phyloP scores from a whole-genome alignment of 2,797 vertebrate species.

The Tadarida brasiliensis region DNA sequence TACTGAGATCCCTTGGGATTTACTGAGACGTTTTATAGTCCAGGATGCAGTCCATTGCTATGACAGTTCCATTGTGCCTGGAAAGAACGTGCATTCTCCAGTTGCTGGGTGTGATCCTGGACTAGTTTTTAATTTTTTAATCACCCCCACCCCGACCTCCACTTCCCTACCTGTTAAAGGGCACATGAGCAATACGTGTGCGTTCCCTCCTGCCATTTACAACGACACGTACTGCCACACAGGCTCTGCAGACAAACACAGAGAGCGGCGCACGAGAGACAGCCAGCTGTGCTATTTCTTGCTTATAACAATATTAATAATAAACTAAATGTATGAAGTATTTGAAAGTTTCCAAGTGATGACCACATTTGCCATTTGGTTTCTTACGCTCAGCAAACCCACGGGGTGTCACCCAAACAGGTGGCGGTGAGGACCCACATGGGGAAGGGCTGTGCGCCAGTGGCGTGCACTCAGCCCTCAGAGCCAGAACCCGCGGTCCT shows the following conservation, averaged over 20 bases:
- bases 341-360: background rate
- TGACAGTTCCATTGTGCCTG: background rate
- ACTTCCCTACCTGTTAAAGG: conserved; percentile 2
- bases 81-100: background rate
- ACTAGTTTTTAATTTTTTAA: background rate
- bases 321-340: background rate
- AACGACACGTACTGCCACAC: background rate
- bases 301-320: background rate
- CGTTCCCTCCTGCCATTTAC: background rate
- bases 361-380: background rate
- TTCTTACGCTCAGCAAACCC: background rate
- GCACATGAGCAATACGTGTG: background rate
- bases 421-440: background rate
- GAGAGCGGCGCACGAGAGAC: background rate
- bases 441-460: background rate
- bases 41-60: background rate
- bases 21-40: conserved; percentile 5
- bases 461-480: background rate
- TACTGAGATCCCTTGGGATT: conserved; percentile 3
- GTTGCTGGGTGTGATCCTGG: background rate
- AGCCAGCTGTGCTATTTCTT: background rate
- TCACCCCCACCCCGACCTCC: background rate
- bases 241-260: background rate
- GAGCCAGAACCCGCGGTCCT: background rate
- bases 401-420: background rate